These are phyloP conservation scores for Drosophila carrolli DNA, from an alignment of 1,140 invertebrate genomes.

Conservation along the genomic window DNA sequence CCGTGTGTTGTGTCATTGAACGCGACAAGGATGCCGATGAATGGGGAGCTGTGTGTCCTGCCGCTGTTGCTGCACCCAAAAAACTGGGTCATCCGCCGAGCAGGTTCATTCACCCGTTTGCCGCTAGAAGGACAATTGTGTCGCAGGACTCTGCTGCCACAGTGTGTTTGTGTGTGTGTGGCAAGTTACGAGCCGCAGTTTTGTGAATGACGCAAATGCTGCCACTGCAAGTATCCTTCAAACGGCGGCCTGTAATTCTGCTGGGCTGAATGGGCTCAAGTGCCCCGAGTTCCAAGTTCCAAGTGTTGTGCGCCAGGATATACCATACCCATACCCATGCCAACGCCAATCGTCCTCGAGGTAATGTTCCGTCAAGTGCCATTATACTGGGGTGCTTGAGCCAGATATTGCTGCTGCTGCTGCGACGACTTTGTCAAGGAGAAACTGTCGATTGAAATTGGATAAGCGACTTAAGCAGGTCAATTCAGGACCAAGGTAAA, in stretches of 20 bases:
- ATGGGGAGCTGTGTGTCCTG: slow-evolving; percentile 41
- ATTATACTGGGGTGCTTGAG: slow-evolving; percentile 22
- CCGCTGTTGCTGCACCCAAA: slow-evolving; percentile 37
- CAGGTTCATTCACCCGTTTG: slow-evolving; percentile 65
- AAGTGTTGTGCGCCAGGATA: slow-evolving; percentile 29
- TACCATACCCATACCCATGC: neutral
- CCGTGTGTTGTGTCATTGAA: slow-evolving; percentile 46
- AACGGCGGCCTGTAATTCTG: slow-evolving; percentile 3
- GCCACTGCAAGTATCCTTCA: slow-evolving; percentile 44
- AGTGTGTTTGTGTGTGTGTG: neutral
- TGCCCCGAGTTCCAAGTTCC: slow-evolving; percentile 25
- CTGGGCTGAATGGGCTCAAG: slow-evolving; percentile 25
- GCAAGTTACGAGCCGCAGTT: slow-evolving; percentile 45
- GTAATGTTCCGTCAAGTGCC: slow-evolving; percentile 40
- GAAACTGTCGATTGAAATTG: slow-evolving; percentile 18
- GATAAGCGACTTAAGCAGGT: slow-evolving; percentile 16
- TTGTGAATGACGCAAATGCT: slow-evolving; percentile 67
- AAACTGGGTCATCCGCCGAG: slow-evolving; percentile 64
- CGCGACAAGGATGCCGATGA: slow-evolving; percentile 59
- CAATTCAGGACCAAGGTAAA: slow-evolving; percentile 22
- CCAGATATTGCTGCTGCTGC: slow-evolving; percentile 4
- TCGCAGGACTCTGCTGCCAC: slow-evolving; percentile 36
- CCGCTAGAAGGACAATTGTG: slow-evolving; percentile 68
- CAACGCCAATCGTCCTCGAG: slow-evolving; percentile 40
- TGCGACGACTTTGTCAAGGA: slow-evolving; percentile 6